Percentiles rank a stretch among this genome's conserved stretches.
Evolutionary conservation across 2,888 invertebrate species (phyloP).

Genomic region (Acanthacorydalis orientalis): DNA sequence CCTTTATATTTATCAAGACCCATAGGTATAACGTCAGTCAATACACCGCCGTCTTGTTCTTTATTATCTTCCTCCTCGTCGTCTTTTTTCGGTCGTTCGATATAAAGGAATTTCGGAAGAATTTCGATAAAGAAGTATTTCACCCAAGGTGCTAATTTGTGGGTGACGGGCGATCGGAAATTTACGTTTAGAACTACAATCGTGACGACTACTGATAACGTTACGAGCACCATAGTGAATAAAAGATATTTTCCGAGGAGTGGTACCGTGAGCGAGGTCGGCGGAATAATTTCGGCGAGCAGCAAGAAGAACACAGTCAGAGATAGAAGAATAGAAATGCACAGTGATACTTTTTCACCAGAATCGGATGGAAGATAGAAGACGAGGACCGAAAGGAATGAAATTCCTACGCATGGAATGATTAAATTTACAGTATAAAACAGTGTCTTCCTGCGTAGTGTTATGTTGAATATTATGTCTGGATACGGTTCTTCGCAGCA

Average conservation of each 20-base stretch:
- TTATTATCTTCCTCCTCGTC: conserved; percentile 39
- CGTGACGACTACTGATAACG: conserved; percentile 82
- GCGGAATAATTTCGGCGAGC: conserved; percentile 86
- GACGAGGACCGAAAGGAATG: conserved; percentile 89
- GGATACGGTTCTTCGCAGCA: conserved; percentile 95
- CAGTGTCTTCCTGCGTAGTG: conserved; percentile 81
- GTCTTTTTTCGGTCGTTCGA: conserved; percentile 74
- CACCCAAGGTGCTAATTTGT: conserved; percentile 85
- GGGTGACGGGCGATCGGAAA: conserved; percentile 82
- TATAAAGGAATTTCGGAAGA: conserved; percentile 72
- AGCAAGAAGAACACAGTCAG: conserved; percentile 88
- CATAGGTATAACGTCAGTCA: conserved; percentile 63
- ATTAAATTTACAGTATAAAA: conserved; percentile 97
- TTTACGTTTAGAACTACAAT: conserved; percentile 88
- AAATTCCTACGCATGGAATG: conserved; percentile 93
- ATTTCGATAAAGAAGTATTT: conserved; percentile 70
- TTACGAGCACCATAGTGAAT: conserved; percentile 90
- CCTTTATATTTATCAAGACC: conserved; percentile 48
- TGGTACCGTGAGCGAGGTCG: conserved; percentile 83
- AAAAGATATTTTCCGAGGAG: conserved; percentile 81
- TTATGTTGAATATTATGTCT: conserved; percentile 96
- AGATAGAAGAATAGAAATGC: conserved; percentile 84
- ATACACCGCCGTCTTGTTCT: conserved; percentile 38
- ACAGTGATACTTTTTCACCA: conserved; percentile 93
- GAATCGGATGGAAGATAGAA: conserved; percentile 97